Conservation (phyloP, 2,113 vertebrate species). For the Xiphophorus hellerii region DNA sequence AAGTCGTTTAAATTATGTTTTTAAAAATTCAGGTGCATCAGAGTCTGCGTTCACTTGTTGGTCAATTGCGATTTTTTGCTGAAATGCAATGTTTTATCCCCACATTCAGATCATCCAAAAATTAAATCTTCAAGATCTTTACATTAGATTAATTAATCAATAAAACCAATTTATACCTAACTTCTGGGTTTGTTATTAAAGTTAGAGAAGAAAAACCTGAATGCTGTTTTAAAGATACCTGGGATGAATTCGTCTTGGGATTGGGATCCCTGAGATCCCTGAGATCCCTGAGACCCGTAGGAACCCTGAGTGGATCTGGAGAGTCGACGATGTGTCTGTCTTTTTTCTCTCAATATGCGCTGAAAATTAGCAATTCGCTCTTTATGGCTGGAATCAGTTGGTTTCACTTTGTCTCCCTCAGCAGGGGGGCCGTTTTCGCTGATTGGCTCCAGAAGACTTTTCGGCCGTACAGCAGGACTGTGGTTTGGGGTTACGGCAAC, state of each 20-base stretch:
- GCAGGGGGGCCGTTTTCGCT: constrained; percentile 51
- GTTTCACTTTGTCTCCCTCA: constrained; percentile 31
- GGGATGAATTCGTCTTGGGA: constrained; percentile 84
- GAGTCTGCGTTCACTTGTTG: no score
- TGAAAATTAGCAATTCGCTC: constrained; percentile 94
- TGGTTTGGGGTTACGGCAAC: constrained; percentile 45
- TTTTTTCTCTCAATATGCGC: constrained; percentile 90
- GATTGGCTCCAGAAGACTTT: constrained; percentile 27
- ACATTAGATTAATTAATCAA: no score
- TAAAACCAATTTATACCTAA: neutral
- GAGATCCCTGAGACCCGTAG: constrained; percentile 80
- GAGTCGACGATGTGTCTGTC: constrained; percentile 85
- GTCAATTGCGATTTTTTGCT: no score
- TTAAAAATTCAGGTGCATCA: no score
- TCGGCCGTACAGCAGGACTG: constrained; percentile 20
- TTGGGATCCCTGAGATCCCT: constrained; percentile 81
- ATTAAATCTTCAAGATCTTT: no score
- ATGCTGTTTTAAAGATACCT: constrained; percentile 83
- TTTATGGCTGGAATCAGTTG: constrained; percentile 84
- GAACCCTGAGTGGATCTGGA: constrained; percentile 86
- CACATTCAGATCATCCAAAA: no score
- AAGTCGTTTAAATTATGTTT: neutral
- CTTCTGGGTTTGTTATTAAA: constrained; percentile 13
- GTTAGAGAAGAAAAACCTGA: constrained; percentile 4
- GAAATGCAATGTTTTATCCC: no score